A percentile compares a stretch with the other conserved stretches of the same genome.
Evolutionary conservation across 2,888 invertebrate genomes (phyloP).

Genomic region (Prostheceraeus crozeri): DNA sequence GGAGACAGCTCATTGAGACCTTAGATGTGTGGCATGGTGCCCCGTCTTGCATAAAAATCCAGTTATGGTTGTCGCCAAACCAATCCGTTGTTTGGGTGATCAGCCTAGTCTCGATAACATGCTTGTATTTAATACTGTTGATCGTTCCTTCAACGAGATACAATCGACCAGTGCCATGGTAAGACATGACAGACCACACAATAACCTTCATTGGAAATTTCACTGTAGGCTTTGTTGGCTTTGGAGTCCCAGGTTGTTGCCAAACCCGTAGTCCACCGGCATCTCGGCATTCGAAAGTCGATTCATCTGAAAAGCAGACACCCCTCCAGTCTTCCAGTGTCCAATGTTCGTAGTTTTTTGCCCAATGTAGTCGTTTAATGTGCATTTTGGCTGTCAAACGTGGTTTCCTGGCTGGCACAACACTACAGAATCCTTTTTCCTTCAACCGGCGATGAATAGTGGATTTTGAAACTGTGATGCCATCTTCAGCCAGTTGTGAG

Average conservation of each 20-base stretch:
- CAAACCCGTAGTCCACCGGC: conserved; percentile 16
- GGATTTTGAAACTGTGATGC: conserved; percentile 3
- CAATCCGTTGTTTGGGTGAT: no score
- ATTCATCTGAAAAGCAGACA: not conserved
- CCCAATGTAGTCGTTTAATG: not conserved
- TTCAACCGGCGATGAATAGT: conserved; percentile 10
- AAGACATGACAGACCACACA: conserved; percentile 2
- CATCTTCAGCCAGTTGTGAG: not conserved
- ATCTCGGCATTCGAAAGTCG: conserved; percentile 2
- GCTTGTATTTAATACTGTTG: no score
- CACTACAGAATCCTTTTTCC: not conserved
- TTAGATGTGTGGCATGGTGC: no score
- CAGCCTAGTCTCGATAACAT: no score
- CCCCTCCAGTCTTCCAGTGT: conserved; percentile 13
- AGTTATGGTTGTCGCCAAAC: no score
- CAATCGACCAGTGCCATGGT: no score
- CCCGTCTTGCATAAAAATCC: no score
- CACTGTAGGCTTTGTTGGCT: conserved; percentile 12
- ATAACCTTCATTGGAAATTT: conserved; percentile 15
- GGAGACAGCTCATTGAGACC: no score
- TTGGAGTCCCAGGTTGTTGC: conserved; percentile 14
- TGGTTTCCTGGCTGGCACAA: conserved; percentile 6
- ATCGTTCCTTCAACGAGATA: no score
- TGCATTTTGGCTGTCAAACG: conserved; percentile 18
- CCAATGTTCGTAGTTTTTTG: conserved; percentile 14